phyloP scores from a whole-genome alignment of 2,888 invertebrate genomes.

The Andricus quercusramuli region DNA sequence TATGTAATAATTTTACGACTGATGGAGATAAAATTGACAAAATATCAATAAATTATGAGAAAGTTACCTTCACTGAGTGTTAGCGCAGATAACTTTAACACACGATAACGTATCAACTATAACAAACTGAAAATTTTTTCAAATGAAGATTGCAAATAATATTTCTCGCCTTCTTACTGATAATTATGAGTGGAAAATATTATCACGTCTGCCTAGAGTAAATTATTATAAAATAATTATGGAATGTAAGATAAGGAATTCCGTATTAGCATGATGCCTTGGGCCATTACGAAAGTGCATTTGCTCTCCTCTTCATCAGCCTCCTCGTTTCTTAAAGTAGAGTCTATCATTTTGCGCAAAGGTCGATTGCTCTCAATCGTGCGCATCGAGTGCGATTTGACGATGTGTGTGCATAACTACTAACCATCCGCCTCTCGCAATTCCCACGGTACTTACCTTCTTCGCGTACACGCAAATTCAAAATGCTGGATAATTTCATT shows the following conservation, averaged over 20 bases:
- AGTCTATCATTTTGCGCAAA: slow-evolving; percentile 17
- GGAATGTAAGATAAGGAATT: background rate
- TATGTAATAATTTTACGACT: background rate
- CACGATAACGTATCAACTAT: background rate
- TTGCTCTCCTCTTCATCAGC: slow-evolving; percentile 25
- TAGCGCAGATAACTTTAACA: background rate
- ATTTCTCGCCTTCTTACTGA: slow-evolving; percentile 9
- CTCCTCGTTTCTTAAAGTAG: slow-evolving; percentile 19
- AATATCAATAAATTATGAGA: slow-evolving; percentile 23
- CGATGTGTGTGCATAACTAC: slow-evolving; percentile 18
- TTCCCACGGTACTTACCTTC: slow-evolving; percentile 26
- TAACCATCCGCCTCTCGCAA: slow-evolving; percentile 1
- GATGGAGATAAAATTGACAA: background rate
- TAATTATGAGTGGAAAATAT: background rate
- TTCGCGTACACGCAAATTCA: background rate
- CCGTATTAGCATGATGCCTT: background rate
- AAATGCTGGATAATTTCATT: background rate
- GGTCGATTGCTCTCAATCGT: slow-evolving; percentile 40
- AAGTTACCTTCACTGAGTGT: background rate
- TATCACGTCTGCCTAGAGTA: background rate
- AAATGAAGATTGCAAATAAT: background rate
- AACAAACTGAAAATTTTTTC: background rate
- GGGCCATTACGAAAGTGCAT: background rate
- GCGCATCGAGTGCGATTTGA: slow-evolving; percentile 36
- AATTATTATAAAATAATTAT: slow-evolving; percentile 17